Conservation (phyloP, 2,113 vertebrate genomes). For the Trichomycterus rosablanca region DNA sequence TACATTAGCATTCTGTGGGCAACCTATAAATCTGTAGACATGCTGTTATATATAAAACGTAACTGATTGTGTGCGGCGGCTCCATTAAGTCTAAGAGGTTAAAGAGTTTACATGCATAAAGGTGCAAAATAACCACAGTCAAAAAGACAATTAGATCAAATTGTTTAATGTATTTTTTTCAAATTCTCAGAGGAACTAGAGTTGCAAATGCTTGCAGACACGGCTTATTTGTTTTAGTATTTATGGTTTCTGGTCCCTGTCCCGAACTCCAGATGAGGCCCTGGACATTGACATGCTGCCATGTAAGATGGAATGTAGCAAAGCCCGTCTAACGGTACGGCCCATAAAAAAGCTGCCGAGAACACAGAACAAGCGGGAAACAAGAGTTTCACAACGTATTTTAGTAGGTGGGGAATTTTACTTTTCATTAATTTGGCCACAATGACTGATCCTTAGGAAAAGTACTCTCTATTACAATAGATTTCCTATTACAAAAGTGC, state of each 20-base stretch:
- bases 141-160: background rate
- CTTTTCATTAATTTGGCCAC: slow-evolving; percentile 43
- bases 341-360: slow-evolving; percentile 35
- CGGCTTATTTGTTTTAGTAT: slow-evolving; percentile 24
- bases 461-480: slow-evolving; percentile 18
- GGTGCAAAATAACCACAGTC: too few relatives aligned
- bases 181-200: background rate
- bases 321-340: slow-evolving; percentile 28
- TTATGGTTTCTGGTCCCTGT: slow-evolving; percentile 7
- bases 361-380: slow-evolving; percentile 30
- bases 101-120: too few relatives aligned
- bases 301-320: slow-evolving; percentile 35
- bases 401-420: slow-evolving; percentile 45
- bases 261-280: slow-evolving; percentile 3
- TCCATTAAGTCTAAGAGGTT: too few relatives aligned
- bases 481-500: slow-evolving; percentile 4
- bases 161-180: slow-evolving; percentile 13
- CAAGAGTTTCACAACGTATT: slow-evolving; percentile 42
- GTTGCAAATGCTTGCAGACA: slow-evolving; percentile 1
- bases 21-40: too few relatives aligned
- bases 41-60: too few relatives aligned
- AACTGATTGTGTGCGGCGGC: too few relatives aligned
- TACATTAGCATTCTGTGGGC: too few relatives aligned
- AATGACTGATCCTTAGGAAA: slow-evolving; percentile 36
- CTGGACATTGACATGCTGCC: slow-evolving; percentile 32